These are phyloP conservation scores for Oikopleura vanhoeffeni DNA, from an alignment of 23 tunicate species.

Conservation along the genomic window DNA sequence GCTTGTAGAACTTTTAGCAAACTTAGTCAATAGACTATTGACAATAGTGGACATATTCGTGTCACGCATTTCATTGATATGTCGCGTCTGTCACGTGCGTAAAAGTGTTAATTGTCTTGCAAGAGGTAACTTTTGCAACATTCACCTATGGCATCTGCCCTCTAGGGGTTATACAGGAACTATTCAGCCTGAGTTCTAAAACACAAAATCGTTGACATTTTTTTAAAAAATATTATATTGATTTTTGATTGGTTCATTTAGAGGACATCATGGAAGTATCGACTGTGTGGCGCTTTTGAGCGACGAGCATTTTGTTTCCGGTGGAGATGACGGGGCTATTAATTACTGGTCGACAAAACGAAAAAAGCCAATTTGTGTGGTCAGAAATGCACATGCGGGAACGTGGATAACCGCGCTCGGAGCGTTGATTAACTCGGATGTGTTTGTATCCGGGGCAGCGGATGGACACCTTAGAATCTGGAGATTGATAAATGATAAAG, in stretches of 20 bases:
- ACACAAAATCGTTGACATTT: no score
- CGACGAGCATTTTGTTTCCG: neutral
- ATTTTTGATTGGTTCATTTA: neutral
- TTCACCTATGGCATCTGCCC: no score
- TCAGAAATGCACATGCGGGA: conserved; percentile 36
- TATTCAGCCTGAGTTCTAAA: no score
- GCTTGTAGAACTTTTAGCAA: no score
- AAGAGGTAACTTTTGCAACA: no score
- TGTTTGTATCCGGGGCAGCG: conserved; percentile 69
- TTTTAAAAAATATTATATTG: no score
- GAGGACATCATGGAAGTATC: neutral
- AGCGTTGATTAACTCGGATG: conserved; percentile 52
- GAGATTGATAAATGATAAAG: conserved; percentile 9
- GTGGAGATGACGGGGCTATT: conserved; percentile 53
- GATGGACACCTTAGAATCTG: conserved; percentile 45
- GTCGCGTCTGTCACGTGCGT: no score
- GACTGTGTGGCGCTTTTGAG: neutral
- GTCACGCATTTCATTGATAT: no score
- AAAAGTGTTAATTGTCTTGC: no score
- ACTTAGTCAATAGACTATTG: no score
- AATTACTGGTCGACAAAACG: conserved; percentile 51
- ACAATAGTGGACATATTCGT: no score
- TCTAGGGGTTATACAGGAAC: no score
- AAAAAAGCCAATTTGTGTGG: conserved; percentile 36
- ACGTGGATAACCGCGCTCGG: conserved; percentile 61